phyloP scores from a whole-genome alignment of 2,888 invertebrate genomes.

The Mesorhabditis spiculigera region DNA sequence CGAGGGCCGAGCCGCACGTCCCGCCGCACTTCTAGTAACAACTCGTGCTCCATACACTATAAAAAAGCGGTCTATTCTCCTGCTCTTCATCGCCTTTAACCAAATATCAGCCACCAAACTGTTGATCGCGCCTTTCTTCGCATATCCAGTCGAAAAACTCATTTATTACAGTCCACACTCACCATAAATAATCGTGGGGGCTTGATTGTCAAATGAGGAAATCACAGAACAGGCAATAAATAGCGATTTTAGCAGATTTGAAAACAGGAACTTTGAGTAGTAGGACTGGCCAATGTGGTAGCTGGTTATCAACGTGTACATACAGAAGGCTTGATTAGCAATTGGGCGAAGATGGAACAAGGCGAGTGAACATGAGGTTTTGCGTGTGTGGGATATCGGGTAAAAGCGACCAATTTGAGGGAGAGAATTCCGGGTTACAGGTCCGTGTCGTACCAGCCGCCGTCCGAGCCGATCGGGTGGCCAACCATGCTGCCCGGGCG shows the following conservation, averaged over 20 bases:
- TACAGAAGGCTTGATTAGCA: neutral
- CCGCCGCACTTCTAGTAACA: neutral
- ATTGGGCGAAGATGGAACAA: neutral
- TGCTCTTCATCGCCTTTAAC: no score
- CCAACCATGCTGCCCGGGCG: slow-evolving; percentile 27
- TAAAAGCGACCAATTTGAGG: neutral
- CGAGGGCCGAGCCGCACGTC: neutral
- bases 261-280: no score
- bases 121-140: no score
- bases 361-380: neutral
- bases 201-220: no score
- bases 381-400: slow-evolving; percentile 1
- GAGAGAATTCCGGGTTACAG: slow-evolving; percentile 24
- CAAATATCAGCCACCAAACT: no score
- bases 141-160: no score
- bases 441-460: slow-evolving; percentile 52
- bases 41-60: neutral
- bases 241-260: no score
- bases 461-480: slow-evolving; percentile 26
- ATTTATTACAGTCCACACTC: no score
- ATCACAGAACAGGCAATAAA: no score
- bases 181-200: no score
- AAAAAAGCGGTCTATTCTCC: no score
- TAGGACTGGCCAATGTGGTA: no score
- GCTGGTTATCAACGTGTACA: neutral